phyloP scores from a whole-genome alignment of 2,113 vertebrate genomes.

The Cygnus buccinator region DNA sequence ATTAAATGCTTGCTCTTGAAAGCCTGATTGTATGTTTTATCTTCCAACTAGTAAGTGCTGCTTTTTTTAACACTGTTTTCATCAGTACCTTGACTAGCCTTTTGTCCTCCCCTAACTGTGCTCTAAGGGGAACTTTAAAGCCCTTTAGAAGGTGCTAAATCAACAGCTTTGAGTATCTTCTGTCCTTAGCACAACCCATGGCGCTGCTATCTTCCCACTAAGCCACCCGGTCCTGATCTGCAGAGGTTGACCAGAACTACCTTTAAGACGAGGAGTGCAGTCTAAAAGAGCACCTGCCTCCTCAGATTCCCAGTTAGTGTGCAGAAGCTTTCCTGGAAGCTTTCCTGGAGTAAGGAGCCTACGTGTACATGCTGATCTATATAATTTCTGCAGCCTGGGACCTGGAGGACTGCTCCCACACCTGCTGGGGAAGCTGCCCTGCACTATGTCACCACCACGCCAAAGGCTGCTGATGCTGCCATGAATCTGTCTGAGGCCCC shows the following conservation, averaged over 20 bases:
- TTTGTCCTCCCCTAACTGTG: neutral
- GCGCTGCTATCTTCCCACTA: neutral
- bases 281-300: neutral
- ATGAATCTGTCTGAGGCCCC: fast-evolving
- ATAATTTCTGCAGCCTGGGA: neutral
- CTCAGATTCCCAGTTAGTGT: neutral
- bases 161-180: neutral
- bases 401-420: neutral
- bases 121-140: slow-evolving; percentile 2
- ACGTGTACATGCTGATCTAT: neutral
- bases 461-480: fast-evolving
- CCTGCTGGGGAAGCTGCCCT: neutral
- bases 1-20: slow-evolving; percentile 49
- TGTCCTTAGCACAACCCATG: neutral
- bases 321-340: neutral
- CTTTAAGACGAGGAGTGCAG: neutral
- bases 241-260: neutral
- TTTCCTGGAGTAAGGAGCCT: neutral
- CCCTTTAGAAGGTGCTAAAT: neutral
- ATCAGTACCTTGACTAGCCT: neutral
- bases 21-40: slow-evolving; percentile 42
- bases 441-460: neutral
- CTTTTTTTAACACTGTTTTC: slow-evolving; percentile 28
- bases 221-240: neutral
- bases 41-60: neutral